Evolutionary conservation across 2,113 vertebrate genomes (phyloP).

Genomic region (Percina caprodes): DNA sequence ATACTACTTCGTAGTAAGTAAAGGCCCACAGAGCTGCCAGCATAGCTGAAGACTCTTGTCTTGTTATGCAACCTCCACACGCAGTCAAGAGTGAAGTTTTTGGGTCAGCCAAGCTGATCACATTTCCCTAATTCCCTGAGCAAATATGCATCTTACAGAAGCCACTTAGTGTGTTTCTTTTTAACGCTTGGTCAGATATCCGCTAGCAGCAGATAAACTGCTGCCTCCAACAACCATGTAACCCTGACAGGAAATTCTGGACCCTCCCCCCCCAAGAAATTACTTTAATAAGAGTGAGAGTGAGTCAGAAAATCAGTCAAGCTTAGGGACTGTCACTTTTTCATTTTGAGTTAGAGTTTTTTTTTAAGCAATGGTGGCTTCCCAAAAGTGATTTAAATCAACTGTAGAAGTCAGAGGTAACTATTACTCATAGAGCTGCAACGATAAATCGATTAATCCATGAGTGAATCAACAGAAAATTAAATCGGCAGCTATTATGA

Average conservation of each 20-base stretch:
- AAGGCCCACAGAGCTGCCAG: too few species aligned
- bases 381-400: neutral
- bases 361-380: neutral
- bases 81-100: slow-evolving; percentile 42
- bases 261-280: neutral
- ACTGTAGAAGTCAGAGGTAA: neutral
- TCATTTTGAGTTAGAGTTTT: neutral
- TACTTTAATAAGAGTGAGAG: neutral
- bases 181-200: neutral
- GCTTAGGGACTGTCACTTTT: neutral
- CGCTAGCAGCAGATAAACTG: slow-evolving; percentile 5
- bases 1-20: too few species aligned
- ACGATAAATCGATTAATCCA: neutral
- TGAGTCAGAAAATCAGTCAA: neutral
- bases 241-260: neutral
- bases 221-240: neutral
- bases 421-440: neutral
- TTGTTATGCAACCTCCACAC: slow-evolving; percentile 18
- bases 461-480: neutral
- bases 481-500: neutral
- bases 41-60: too few species aligned
- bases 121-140: slow-evolving; percentile 41
- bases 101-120: slow-evolving; percentile 39
- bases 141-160: slow-evolving; percentile 7
- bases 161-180: neutral